A percentile compares a stretch with the other conserved stretches of the same genome.
Conservation (phyloP, 2,888 invertebrate species). For the Harpagoxenus sublaevis region DNA sequence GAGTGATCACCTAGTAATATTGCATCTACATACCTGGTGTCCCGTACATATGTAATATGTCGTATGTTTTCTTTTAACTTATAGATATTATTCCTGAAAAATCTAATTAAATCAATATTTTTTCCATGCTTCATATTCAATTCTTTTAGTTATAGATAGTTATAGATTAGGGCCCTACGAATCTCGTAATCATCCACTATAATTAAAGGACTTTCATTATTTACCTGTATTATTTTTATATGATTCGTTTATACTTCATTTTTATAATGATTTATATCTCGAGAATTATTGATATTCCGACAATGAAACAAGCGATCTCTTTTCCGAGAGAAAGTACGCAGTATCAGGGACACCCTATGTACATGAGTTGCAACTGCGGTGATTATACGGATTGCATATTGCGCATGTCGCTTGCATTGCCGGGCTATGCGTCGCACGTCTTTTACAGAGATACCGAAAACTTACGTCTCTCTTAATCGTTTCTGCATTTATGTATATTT, state of each 20-base stretch:
- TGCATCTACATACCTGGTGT: not conserved
- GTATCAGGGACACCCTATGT: not conserved
- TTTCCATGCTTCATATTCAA: not conserved
- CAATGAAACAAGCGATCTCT: not conserved
- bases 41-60: no score
- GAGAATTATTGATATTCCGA: not conserved
- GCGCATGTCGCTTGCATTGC: not conserved
- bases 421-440: not conserved
- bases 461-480: not conserved
- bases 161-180: not conserved
- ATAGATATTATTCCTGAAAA: not conserved
- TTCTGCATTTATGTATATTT: conserved; percentile 7
- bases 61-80: not conserved
- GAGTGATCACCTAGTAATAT: conserved; percentile 28
- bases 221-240: not conserved
- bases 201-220: not conserved
- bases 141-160: not conserved
- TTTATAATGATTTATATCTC: not conserved
- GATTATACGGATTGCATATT: conserved; percentile 16
- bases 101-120: not conserved
- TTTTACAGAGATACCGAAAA: not conserved
- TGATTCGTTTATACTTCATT: not conserved
- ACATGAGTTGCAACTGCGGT: not conserved
- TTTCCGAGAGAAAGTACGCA: not conserved
- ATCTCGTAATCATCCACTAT: not conserved